These are phyloP conservation scores for Ormyrus labotus DNA, from an alignment of 2,888 invertebrate genomes.

Conservation along the genomic window DNA sequence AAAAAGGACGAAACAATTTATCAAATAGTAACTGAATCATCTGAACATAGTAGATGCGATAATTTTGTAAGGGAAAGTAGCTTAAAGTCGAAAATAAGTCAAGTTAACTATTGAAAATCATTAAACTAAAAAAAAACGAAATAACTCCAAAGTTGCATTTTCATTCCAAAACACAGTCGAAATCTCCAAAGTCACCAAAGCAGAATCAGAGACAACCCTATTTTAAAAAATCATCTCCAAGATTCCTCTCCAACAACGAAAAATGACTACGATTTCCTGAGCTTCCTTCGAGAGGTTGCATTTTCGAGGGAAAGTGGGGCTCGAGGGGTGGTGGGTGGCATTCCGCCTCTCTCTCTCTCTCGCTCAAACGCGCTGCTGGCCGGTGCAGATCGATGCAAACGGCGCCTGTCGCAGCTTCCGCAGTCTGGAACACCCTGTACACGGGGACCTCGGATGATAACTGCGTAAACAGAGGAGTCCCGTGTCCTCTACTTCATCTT, in stretches of 20 bases:
- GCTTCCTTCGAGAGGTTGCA: neutral
- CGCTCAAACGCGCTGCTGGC: neutral
- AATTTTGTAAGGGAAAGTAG: too few relatives aligned
- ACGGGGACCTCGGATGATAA: slow-evolving; percentile 52
- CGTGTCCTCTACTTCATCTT: neutral
- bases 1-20: too few relatives aligned
- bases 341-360: neutral
- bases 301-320: slow-evolving; percentile 22
- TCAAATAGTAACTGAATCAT: too few relatives aligned
- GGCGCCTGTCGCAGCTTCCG: slow-evolving; percentile 73
- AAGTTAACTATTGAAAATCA: too few relatives aligned
- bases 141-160: too few relatives aligned
- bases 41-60: too few relatives aligned
- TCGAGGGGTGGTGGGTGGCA: neutral
- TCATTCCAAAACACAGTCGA: too few relatives aligned
- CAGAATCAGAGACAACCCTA: neutral
- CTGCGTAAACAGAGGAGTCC: slow-evolving; percentile 58
- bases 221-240: too few relatives aligned
- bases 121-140: too few relatives aligned
- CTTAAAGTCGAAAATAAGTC: too few relatives aligned
- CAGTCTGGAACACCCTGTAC: slow-evolving; percentile 66
- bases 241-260: neutral
- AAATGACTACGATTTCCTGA: neutral
- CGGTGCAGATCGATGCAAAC: slow-evolving; percentile 70
- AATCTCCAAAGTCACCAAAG: neutral